Base-by-base conservation (phyloP, 2,888 invertebrate genomes). In the Adineta ricciae region DNA sequence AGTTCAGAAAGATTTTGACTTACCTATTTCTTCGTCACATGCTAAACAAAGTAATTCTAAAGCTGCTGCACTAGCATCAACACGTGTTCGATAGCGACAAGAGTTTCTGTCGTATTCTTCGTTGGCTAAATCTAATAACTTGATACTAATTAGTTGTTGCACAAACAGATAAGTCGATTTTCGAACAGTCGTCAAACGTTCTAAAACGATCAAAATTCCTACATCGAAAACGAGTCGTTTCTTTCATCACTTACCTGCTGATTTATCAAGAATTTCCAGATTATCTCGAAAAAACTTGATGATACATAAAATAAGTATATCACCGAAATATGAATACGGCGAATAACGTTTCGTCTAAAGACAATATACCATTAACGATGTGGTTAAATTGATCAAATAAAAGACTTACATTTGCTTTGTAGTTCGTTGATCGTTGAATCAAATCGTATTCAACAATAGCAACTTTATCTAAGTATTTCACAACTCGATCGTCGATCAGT, bases 1-100 rank as follows among this genome's bases (percentile, higher is more conserved):
- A 46, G 19, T 50, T 49, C 8, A 19, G 11, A 50, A 50, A 50
- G 2, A 7, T 50, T 50, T 50, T 52, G 16, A 32, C 64, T 2
- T 78, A 78, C 73, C 73, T 24, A 16, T 78, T 78, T 78, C 73
- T 38, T 41, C 73, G 41, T 78, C 73, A 41, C 73, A 78, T 9
- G 73, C 38, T 78, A 78, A 78, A 78, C 73, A 78, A 78, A 78
- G 73, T 41, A 78, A 78, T 78, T 78, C 73, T 8, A 78, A 41
- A 24, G 73, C 73, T 24, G 73, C 73, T 78, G 73, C 38, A 78
- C 41, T 41, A 4, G 73, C 73, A 78, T 78, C 73, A 24, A 78
- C 73, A 38, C 73, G 36, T 78, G 73, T 78, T 24, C 73, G 73
- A 78, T 78, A 78, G 24, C 73, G 73, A 21, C n/a, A 21, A 21